Base-by-base conservation (phyloP, 2,888 invertebrate genomes). In the Trilocha varians region DNA sequence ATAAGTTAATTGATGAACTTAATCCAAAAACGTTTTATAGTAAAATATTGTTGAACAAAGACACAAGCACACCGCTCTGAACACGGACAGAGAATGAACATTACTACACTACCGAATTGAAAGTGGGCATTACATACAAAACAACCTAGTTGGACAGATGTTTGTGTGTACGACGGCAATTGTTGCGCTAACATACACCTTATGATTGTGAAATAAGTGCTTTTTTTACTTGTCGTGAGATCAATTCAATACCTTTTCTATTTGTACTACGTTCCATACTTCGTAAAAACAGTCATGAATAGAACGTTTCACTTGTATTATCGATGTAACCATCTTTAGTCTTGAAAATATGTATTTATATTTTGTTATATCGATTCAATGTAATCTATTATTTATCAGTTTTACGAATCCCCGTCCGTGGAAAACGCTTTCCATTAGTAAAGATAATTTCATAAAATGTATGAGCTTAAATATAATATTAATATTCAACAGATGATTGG, bases 21-120 rank as follows among this genome's bases (percentile, higher is more conserved):
- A 9, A 2, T 11, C 5, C 3, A 25, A 3, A 25, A 50, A 50
- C 56, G 50, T 56, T 50, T 53, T 51, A 46, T 47, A 47, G 50
- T 43, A 48, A 53, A 51, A 55, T 59, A 46, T 52, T 52, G 47
- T 50, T 49, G 52, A 50, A 60, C 62, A 62, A 52, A 47, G 52
- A 54, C 52, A 63, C 66, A 65, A 66, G 70, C 65, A 60, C 62
- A 52, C 62, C 60, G 65, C 51, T 56, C 61, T 62, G 58, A 65
- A 62, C 70, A 62, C 68, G 61, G 61, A 55, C 69, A 59, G 67
- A 64, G 70, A 71, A 66, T 68, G 72, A 71, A 67, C 66, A 68
- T 61, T 62, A 64, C 62, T 62, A 9, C 25, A 6, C 8, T 25
- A 63, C 67, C 63, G 65, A 69, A 68, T 68, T 65, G 70, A 70